Percentiles rank a stretch among this genome's conserved stretches.
phyloP scores from a whole-genome alignment of 2,888 invertebrate species.

The Harmothoe impar region DNA sequence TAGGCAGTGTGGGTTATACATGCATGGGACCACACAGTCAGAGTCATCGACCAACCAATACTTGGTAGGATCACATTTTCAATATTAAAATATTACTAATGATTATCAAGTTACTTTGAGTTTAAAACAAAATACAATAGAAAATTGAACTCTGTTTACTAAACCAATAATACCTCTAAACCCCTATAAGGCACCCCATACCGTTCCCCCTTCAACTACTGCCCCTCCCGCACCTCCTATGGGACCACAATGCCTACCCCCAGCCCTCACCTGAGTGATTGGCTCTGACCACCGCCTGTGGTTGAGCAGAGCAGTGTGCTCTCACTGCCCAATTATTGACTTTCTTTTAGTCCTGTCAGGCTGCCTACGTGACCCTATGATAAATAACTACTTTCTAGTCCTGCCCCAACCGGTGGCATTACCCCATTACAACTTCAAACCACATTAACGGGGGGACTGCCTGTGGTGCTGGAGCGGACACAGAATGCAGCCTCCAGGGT shows the following conservation, averaged over 20 bases:
- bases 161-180: no score
- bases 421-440: conserved; percentile 39
- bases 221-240: not conserved
- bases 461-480: not conserved
- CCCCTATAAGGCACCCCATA: no score
- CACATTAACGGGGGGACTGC: not conserved
- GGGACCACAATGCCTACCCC: not conserved
- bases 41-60: no score
- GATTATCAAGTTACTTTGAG: no score
- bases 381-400: not conserved
- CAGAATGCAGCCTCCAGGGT: not conserved
- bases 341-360: conserved; percentile 34
- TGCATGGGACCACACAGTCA: no score
- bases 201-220: no score
- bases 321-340: conserved; percentile 45
- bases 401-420: not conserved
- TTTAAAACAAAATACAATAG: no score
- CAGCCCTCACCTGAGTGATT: no score
- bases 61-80: no score
- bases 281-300: not conserved
- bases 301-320: conserved; percentile 26
- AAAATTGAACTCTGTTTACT: no score
- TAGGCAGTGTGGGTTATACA: no score
- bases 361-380: not conserved
- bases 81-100: no score